Base-by-base conservation (phyloP, 1,140 invertebrate genomes). In the Trichonephila clavata region DNA sequence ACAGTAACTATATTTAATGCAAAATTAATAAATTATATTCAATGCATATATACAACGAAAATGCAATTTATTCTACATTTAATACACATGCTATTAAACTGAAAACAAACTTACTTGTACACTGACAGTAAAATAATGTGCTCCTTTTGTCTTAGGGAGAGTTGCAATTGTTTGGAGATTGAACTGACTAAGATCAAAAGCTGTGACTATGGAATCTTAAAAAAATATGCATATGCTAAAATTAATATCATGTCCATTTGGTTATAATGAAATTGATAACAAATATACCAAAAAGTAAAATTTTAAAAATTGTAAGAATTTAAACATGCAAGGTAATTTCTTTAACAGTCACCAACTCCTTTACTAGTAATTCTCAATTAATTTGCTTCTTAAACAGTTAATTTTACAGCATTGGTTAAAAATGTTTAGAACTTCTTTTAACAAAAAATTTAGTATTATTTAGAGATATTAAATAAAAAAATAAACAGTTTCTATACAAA, bases 61-160 rank as follows among this genome's bases (percentile, higher is more conserved):
- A 32, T 1, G 2, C 2, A 32, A 1, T 32, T 32, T 32, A 32
- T 2, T 32, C 32, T 32, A 32, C 32, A 32, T 32, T 32, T 32
- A 32, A 32, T 32, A 32, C 32, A 32, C 2, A 32, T 32, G 2
- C 2, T 68, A 27, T 24, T 24, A 24, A 1, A n/a, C 6, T 68
- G n/a, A 10, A 68, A 43, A 87, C 1, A 39, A 6, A 87, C 39
- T 61, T 57, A 93, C 93, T 43, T 89, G 96, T 95, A 98, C 97
- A 96, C 98, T 97, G 81, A 98, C 96, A 96, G 97, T 97, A 97
- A 99, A 99, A 80, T 98, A 95, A 80, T 97, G 98, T 81, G 98
- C 98, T 94, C 98, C 98, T 96, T 97, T 98, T 1, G 98, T 98
- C 95, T 97, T 97, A 81, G 96, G 95, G 71, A 99, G 71, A 10